These are phyloP conservation scores for Odontesthes bonariensis DNA, from an alignment of 2,113 vertebrate species.

Conservation along the genomic window DNA sequence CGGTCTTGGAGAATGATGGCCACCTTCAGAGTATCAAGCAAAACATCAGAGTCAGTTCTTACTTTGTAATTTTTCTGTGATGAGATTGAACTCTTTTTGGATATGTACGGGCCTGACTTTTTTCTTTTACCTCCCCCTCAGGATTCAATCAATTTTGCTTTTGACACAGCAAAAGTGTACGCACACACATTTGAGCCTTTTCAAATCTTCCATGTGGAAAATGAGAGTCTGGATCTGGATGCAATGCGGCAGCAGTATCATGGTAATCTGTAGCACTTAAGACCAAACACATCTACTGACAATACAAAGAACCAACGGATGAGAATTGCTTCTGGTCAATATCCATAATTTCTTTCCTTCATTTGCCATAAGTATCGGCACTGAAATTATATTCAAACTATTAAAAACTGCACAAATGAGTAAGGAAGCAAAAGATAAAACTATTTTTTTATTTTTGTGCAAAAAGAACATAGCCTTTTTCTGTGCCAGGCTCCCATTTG, in stretches of 20 bases:
- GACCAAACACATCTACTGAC: no score
- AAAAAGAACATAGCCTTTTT: no score
- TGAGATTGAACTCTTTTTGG: neutral
- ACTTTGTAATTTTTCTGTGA: neutral
- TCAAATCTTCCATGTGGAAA: constrained; percentile 84
- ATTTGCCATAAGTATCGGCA: neutral
- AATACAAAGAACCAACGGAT: no score
- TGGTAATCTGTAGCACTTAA: constrained; percentile 77
- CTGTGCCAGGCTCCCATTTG: no score
- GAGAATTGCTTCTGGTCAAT: no score
- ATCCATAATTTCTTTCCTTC: no score
- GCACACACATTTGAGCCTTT: constrained; percentile 85
- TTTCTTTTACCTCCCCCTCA: constrained; percentile 40
- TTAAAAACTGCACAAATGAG: neutral
- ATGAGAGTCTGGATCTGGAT: constrained; percentile 85
- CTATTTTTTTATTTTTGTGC: no score
- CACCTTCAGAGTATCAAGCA: constrained; percentile 77
- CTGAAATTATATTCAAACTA: neutral
- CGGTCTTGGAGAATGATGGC: constrained; percentile 84
- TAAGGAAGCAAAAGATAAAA: no score
- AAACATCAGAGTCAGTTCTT: constrained; percentile 83
- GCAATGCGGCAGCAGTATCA: constrained; percentile 81
- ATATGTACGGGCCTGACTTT: neutral
- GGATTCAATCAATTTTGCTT: constrained; percentile 83
- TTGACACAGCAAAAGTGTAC: constrained; percentile 82